These are phyloP conservation scores for Chironomus tepperi DNA, from an alignment of 1,140 invertebrate species.

Conservation along the genomic window DNA sequence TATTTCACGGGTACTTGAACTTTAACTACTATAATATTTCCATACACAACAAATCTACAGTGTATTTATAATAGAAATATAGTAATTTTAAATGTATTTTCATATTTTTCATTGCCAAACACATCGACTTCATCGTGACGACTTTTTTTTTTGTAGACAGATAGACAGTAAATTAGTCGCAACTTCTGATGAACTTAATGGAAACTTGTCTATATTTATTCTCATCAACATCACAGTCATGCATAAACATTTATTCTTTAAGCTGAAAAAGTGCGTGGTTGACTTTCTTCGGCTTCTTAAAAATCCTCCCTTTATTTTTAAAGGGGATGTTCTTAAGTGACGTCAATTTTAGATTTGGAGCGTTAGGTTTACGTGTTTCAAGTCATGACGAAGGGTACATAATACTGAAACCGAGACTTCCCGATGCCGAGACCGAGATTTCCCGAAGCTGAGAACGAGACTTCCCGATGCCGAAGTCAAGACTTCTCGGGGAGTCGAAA, in stretches of 20 bases:
- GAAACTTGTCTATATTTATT: conserved; percentile 3
- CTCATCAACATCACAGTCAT: not conserved
- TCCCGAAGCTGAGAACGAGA: no score
- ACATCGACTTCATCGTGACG: not conserved
- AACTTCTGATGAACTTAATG: not conserved
- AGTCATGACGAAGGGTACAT: no score
- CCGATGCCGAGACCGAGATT: no score
- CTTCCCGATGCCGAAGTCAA: no score
- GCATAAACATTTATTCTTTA: not conserved
- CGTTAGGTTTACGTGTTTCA: not conserved
- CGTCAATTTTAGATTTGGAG: not conserved
- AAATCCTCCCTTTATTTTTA: not conserved
- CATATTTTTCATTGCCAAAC: not conserved
- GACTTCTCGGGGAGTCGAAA: no score
- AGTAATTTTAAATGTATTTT: not conserved
- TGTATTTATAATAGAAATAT: conserved; percentile 1
- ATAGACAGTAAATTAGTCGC: not conserved
- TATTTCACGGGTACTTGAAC: conserved; percentile 17
- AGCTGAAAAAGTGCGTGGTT: not conserved
- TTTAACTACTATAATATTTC: conserved; percentile 7
- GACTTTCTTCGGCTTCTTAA: not conserved
- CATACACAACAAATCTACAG: not conserved
- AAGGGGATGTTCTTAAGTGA: no score
- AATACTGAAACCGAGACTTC: no score
- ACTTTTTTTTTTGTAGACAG: not conserved